A percentile compares a stretch with the other conserved stretches of the same genome.
phyloP scores from a whole-genome alignment of 64 coral and sea anemone species.

The Stichodactyla helianthus region DNA sequence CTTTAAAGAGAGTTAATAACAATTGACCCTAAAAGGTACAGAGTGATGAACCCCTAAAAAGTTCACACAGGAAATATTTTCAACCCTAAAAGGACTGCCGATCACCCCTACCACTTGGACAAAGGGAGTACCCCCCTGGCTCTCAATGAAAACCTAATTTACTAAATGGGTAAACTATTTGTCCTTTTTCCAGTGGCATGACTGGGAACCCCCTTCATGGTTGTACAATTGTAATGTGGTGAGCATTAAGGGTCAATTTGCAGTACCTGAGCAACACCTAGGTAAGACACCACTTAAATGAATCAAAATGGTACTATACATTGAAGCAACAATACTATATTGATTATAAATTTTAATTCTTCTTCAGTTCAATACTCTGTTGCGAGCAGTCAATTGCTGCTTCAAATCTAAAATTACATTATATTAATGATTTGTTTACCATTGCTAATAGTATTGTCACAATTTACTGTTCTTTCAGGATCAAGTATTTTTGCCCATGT shows the following conservation, averaged over 20 bases:
- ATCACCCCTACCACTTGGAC: too few species aligned
- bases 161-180: background rate
- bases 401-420: background rate
- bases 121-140: too few species aligned
- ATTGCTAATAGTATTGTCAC: background rate
- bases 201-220: slow-evolving; percentile 60
- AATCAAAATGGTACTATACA: background rate
- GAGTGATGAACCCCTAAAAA: too few species aligned
- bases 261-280: slow-evolving; percentile 56
- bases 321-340: too few species aligned
- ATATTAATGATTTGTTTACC: background rate
- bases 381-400: too few species aligned
- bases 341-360: too few species aligned
- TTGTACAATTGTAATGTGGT: slow-evolving; percentile 41
- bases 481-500: slow-evolving; percentile 49
- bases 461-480: slow-evolving; percentile 18
- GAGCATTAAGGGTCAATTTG: slow-evolving; percentile 39
- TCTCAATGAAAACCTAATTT: background rate
- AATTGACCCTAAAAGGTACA: too few species aligned
- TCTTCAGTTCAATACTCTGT: too few species aligned
- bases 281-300: slow-evolving; percentile 11
- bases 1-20: too few species aligned
- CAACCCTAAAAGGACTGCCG: too few species aligned
- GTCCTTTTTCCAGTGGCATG: slow-evolving; percentile 36
- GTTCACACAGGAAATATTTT: too few species aligned